phyloP scores from a whole-genome alignment of 2,888 invertebrate genomes.

The Saturnia japonica region DNA sequence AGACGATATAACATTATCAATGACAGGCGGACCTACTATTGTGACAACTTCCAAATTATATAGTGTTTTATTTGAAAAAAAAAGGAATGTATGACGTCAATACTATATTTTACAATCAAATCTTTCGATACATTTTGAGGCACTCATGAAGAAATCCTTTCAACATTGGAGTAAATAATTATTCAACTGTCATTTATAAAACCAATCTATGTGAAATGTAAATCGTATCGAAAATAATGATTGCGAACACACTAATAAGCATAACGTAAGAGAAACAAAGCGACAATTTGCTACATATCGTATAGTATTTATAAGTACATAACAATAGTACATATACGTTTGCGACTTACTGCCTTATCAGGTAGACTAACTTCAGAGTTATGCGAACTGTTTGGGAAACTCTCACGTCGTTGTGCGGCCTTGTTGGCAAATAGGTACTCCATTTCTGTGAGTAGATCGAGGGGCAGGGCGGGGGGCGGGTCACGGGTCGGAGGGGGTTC shows the following conservation, averaged over 20 bases:
- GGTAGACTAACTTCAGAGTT: constrained; percentile 53
- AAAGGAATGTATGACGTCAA: constrained; percentile 6
- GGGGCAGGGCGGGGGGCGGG: constrained; percentile 55
- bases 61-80: constrained; percentile 19
- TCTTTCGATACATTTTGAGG: constrained; percentile 20
- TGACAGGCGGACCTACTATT: constrained; percentile 17
- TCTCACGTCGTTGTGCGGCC: constrained; percentile 55
- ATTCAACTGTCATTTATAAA: too few relatives aligned
- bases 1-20: constrained; percentile 14
- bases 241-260: constrained; percentile 39
- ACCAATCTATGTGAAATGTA: neutral
- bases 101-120: constrained; percentile 19
- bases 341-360: constrained; percentile 66
- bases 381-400: constrained; percentile 57
- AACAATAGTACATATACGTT: constrained; percentile 28
- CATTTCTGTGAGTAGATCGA: constrained; percentile 75
- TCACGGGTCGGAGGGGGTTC: constrained; percentile 49
- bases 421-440: constrained; percentile 64
- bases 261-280: constrained; percentile 34
- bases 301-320: constrained; percentile 32
- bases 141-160: too few relatives aligned
- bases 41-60: constrained; percentile 4
- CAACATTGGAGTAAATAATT: neutral
- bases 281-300: constrained; percentile 34
- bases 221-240: constrained; percentile 43